Percentiles rank a stretch among this genome's conserved stretches.
phyloP scores from a whole-genome alignment of 2,797 vertebrate species.

The Halcyon leucocephala region DNA sequence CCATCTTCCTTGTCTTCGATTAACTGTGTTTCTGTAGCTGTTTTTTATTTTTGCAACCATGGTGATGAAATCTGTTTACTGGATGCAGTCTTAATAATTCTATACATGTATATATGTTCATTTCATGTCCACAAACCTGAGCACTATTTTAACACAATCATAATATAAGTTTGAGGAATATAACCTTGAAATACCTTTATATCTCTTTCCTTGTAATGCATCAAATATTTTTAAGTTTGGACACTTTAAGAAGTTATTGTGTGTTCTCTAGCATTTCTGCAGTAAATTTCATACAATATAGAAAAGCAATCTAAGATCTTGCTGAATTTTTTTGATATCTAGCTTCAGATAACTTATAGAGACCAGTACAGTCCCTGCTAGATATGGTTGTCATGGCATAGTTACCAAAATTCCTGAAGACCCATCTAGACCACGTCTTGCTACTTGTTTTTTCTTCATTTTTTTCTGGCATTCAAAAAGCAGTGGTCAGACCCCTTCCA shows the following conservation, averaged over 20 bases:
- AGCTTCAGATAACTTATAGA: not conserved
- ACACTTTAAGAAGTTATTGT: not conserved
- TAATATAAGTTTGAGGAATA: not conserved
- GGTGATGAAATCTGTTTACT: not conserved
- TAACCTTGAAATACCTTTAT: not conserved
- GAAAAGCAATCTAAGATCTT: not conserved
- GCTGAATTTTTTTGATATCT: not conserved
- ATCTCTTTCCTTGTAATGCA: not conserved
- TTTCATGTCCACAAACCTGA: not conserved
- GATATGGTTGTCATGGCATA: not conserved
- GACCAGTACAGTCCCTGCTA: not conserved
- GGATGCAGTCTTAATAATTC: not conserved
- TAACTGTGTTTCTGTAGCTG: not conserved
- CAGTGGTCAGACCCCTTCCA: not conserved
- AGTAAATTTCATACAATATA: not conserved
- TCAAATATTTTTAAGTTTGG: not conserved
- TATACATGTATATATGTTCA: not conserved
- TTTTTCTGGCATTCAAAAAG: not conserved
- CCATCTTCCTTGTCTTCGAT: not conserved
- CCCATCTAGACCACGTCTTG: not conserved
- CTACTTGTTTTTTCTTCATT: not conserved
- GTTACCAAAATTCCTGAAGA: not conserved
- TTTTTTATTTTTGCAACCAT: not conserved
- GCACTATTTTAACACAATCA: not conserved
- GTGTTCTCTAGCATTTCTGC: not conserved